Base-by-base conservation (phyloP, 2,888 invertebrate species). In the Hypsopygia costalis region DNA sequence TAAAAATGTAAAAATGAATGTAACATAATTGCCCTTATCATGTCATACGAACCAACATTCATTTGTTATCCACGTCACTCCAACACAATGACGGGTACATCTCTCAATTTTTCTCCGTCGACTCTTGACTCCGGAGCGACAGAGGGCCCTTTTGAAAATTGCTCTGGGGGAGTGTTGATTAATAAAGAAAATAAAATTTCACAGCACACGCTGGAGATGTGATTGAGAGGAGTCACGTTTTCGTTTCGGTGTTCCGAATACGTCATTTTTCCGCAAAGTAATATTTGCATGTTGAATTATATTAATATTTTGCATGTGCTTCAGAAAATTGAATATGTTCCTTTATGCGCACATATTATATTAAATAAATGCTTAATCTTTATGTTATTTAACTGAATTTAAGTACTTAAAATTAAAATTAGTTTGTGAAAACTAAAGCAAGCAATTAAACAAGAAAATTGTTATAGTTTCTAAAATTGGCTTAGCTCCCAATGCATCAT, bases 161-260 rank as follows among this genome's bases (percentile, higher is more conserved):
- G 72, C 66, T 58, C 67, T 62, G 55, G 74, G 77, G 77, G 77
- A 67, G 71, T 58, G 69, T 68, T 76, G 80, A 82, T 82, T 83
- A 81, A 81, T 78, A 81, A 76, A 78, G 69, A 71, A 78, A 78
- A 77, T 76, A 79, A 76, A 78, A 72, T 67, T 59, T 62, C 57
- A 52, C 60, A 50, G 50, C 61, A 55, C 47, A 45, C 55, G 49
- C 56, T 56, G 51, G 50, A 58, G 58, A 55, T 65, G 65, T 72
- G 73, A 78, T 78, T 73, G 66, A 66, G 56, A 60, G 57, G 47
- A 59, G 67, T 62, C 73, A 66, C 71, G 71, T 72, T 58, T 52
- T 49, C 54, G 44, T 51, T 55, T 61, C 49, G 49, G 48, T 55
- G 47, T 28, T 43, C 45, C 42, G 30, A 41, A 29, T 32, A 37